Evolutionary conservation across 2,888 invertebrate species (phyloP).

Genomic region (Acrobasis repandana): DNA sequence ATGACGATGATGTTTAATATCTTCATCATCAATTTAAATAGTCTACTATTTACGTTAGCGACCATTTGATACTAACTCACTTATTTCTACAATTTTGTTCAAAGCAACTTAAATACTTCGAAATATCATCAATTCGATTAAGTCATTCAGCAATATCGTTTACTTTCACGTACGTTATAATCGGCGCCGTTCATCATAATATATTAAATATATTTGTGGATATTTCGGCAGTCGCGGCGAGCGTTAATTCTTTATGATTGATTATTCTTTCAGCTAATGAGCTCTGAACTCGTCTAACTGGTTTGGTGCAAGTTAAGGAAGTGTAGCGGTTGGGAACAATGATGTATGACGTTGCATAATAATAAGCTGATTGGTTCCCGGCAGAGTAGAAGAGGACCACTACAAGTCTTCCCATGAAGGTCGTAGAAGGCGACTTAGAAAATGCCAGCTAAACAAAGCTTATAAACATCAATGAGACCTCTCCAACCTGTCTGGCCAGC

Average conservation of each 20-base stretch:
- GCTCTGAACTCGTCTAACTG: conserved; percentile 56
- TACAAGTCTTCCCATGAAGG: too few species aligned
- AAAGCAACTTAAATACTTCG: not conserved
- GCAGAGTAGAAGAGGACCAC: too few species aligned
- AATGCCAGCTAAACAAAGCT: too few species aligned
- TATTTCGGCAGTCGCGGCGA: conserved; percentile 21
- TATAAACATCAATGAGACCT: too few species aligned
- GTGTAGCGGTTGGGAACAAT: conserved; percentile 25
- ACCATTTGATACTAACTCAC: too few species aligned
- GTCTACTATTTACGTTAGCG: too few species aligned
- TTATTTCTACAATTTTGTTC: too few species aligned
- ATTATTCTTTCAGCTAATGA: conserved; percentile 76
- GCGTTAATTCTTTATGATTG: conserved; percentile 75
- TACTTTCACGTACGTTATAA: conserved; percentile 12
- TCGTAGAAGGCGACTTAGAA: too few species aligned
- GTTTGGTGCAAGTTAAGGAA: conserved; percentile 37
- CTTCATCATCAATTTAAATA: too few species aligned
- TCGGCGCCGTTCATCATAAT: conserved; percentile 10
- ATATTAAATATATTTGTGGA: conserved; percentile 24
- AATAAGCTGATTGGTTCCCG: too few species aligned
- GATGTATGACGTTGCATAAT: not conserved
- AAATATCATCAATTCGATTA: not conserved
- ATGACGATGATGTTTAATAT: too few species aligned
- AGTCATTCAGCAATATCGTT: conserved; percentile 15
- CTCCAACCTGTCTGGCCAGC: not conserved